Evolutionary conservation across 2,888 invertebrate genomes (phyloP), one percentile per base, ranked within the genome.

Genomic region (Prosopocoilus inquinatus): DNA sequence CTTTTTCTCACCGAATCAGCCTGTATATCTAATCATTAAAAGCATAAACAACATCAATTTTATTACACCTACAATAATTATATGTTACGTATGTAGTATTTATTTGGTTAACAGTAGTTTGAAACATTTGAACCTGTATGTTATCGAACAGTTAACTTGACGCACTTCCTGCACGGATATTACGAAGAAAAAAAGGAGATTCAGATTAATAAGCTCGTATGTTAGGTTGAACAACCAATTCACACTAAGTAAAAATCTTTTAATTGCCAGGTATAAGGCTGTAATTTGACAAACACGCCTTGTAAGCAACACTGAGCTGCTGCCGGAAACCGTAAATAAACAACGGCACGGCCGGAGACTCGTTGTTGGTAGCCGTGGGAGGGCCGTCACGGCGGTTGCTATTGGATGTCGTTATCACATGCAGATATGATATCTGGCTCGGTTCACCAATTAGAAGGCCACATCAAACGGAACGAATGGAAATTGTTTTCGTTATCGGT

Each of bases 211-310:
- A 28, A 28, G 20, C 5, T 28, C 20, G 20, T 28, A 28, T 28
- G 20, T 28, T 28, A 28, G 20, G 3, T 38, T 38, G 4, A 38
- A 38, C 13, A 12, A 5, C 38, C 13, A 12, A 38, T 38, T 38
- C 38, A 38, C 13, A 38, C 56, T 56, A 56, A 48, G 47, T 32
- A 9, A 16, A 15, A 47, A 20, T 4, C 13, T 53, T 34, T 53
- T 43, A 54, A 34, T 15, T 13, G 32, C 15, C 16, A 11, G 45
- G 38, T 38, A 38, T 28, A 28, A 38, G 12, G 38, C 13, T 38
- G 38, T 38, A 38, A 38, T 38, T 38, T 38, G 38, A 38, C 38
- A 38, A 13, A 13, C 20, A 38, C 13, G 13, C 38, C 38, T 38
- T 38, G 38, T 38, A 38, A 38, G 38, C 13, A 12, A 38, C 38